Conservation (phyloP, 2,113 vertebrate genomes). For the Raja brachyura region DNA sequence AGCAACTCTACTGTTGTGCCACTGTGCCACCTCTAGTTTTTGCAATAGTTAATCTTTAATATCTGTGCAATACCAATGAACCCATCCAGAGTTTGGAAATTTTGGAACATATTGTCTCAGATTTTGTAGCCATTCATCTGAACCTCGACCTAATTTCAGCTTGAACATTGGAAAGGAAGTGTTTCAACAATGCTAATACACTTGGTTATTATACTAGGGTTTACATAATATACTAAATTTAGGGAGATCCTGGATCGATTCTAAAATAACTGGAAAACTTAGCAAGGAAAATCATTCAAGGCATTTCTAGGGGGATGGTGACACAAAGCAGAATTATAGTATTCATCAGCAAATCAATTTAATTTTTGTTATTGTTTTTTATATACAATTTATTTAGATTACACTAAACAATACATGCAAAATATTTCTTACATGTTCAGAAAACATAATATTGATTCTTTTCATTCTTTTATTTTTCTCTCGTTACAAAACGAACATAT, state of each 20-base stretch:
- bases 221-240: neutral
- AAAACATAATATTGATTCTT: conserved; percentile 6
- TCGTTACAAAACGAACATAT: neutral
- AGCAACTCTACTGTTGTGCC: no score
- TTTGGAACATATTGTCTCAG: neutral
- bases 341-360: neutral
- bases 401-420: neutral
- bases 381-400: neutral
- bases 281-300: neutral
- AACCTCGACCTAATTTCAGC: neutral
- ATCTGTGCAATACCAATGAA: neutral
- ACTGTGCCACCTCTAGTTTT: neutral
- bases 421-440: neutral
- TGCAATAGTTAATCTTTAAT: neutral
- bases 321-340: neutral
- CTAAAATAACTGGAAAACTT: neutral
- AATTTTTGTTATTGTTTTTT: neutral
- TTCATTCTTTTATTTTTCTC: neutral
- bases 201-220: neutral
- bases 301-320: neutral
- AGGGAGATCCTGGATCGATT: neutral
- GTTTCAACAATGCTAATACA: neutral
- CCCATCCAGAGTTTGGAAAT: neutral
- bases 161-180: neutral
- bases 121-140: neutral